Evolutionary conservation across 2,113 vertebrate genomes (phyloP).

Genomic region (Daboia siamensis): DNA sequence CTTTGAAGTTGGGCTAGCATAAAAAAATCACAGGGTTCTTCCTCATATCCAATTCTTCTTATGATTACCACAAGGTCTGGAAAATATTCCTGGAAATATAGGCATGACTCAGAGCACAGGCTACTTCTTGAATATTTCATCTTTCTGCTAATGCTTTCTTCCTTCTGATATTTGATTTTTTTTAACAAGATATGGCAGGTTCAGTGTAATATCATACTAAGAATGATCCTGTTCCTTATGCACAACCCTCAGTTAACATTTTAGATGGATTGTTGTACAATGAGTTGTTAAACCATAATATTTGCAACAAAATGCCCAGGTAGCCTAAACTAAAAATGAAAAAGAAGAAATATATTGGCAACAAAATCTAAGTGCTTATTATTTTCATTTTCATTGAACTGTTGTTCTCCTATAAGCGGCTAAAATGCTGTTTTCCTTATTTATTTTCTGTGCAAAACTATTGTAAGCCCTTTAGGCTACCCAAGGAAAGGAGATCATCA

Average conservation of each 20-base stretch:
- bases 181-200: not conserved
- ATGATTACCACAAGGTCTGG: not conserved
- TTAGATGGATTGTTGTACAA: not conserved
- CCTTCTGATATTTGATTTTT: not conserved
- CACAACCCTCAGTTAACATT: not conserved
- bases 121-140: not conserved
- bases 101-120: not conserved
- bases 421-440: not conserved
- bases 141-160: not conserved
- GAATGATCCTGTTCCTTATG: not conserved
- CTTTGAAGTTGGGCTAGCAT: not conserved
- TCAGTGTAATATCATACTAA: not conserved
- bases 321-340: not conserved
- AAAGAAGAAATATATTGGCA: not conserved
- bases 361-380: not conserved
- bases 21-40: not conserved
- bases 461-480: not conserved
- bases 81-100: not conserved
- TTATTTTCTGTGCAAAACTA: not conserved
- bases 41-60: not conserved
- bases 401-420: not conserved
- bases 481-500: not conserved
- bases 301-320: not conserved
- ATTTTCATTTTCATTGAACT: not conserved
- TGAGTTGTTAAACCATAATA: not conserved